Evolutionary conservation across 2,113 vertebrate genomes (phyloP).

Genomic region (Perca schrenkii): DNA sequence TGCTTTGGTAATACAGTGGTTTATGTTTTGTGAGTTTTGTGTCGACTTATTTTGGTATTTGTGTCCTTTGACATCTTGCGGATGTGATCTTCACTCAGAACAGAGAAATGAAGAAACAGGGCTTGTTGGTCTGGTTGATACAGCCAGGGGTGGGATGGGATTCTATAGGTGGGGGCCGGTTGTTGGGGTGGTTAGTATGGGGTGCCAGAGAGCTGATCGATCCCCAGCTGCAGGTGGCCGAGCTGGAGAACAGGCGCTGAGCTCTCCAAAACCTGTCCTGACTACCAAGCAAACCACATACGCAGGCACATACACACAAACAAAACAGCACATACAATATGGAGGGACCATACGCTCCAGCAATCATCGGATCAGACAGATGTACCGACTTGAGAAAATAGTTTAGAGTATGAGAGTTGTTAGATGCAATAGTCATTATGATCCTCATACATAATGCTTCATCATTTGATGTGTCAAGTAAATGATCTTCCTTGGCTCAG

Average conservation of each 20-base stretch:
- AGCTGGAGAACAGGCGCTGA: constrained; percentile 63
- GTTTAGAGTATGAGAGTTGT: constrained; percentile 4
- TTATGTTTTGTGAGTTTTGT: constrained; percentile 25
- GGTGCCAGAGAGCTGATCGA: constrained; percentile 73
- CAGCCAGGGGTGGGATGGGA: constrained; percentile 38
- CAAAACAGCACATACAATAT: constrained; percentile 17
- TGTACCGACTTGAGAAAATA: constrained; percentile 37
- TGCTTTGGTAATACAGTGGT: neutral
- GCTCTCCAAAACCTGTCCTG: constrained; percentile 64
- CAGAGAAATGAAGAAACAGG: constrained; percentile 55
- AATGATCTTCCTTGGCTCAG: constrained; percentile 30
- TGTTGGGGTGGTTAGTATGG: constrained; percentile 13
- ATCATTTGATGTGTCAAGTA: neutral
- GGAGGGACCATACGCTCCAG: constrained; percentile 18
- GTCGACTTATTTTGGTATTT: constrained; percentile 1
- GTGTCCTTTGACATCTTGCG: constrained; percentile 24
- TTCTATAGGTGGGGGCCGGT: constrained; percentile 40
- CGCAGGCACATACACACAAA: constrained; percentile 32
- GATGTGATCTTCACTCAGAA: constrained; percentile 58
- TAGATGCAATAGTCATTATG: constrained; percentile 22
- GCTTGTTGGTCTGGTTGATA: constrained; percentile 56
- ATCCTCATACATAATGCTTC: constrained; percentile 6
- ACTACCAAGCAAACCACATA: constrained; percentile 70
- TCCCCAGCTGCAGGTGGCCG: constrained; percentile 78
- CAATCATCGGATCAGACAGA: constrained; percentile 38